These are phyloP conservation scores for Zeus faber DNA, from an alignment of 2,113 vertebrate genomes.

Conservation along the genomic window DNA sequence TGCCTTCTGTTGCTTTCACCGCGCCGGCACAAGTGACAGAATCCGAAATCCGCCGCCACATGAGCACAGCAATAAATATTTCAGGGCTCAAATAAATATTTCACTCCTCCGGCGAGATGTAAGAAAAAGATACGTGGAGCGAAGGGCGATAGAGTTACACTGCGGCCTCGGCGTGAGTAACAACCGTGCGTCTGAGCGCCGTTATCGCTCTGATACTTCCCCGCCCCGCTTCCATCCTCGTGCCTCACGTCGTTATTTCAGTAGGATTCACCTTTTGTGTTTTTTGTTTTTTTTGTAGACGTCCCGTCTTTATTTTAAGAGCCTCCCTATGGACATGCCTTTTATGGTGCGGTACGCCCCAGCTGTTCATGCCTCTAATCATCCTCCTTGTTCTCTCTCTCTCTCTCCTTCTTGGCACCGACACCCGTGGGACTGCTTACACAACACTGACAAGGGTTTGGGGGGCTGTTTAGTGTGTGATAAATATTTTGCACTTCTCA, in stretches of 20 bases:
- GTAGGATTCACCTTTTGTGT: too few relatives aligned
- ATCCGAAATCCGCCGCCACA: slow-evolving; percentile 6
- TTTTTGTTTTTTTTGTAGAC: too few relatives aligned
- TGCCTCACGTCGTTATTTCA: too few relatives aligned
- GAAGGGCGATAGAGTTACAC: slow-evolving; percentile 48
- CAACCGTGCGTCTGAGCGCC: too few relatives aligned
- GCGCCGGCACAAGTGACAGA: too few relatives aligned
- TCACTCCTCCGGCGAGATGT: slow-evolving; percentile 57
- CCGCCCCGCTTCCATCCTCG: too few relatives aligned
- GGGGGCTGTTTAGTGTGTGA: slow-evolving; percentile 39
- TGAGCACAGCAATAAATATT: slow-evolving; percentile 63
- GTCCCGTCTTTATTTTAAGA: too few relatives aligned
- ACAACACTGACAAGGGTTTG: slow-evolving; percentile 36
- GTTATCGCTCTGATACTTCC: too few relatives aligned
- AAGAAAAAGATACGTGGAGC: slow-evolving; percentile 47
- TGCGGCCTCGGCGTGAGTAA: slow-evolving; percentile 47
- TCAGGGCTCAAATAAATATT: slow-evolving; percentile 67
- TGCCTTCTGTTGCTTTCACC: too few relatives aligned
- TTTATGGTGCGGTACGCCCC: slow-evolving; percentile 71
- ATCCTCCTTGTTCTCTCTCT: slow-evolving; percentile 22
- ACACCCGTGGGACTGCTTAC: slow-evolving; percentile 37
- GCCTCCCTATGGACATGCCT: slow-evolving; percentile 55
- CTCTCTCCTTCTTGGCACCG: slow-evolving; percentile 43
- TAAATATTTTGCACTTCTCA: slow-evolving; percentile 54
- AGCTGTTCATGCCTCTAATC: slow-evolving; percentile 46